Base-by-base conservation (phyloP, 2,113 vertebrate species). In the Naja naja region DNA sequence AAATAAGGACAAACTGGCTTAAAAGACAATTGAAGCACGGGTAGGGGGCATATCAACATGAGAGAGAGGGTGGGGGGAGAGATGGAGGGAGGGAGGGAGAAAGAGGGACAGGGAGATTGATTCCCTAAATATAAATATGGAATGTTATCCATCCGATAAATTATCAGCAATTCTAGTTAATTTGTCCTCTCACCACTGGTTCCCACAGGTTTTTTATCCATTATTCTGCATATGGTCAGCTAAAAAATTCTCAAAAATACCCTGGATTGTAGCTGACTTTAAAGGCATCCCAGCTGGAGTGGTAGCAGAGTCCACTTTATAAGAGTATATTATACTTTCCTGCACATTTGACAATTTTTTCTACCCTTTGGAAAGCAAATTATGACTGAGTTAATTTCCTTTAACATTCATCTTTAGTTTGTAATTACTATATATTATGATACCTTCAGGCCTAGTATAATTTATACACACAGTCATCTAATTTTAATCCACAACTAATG, bases 381-480 rank as follows among this genome's bases (percentile, higher is more conserved):
- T 81, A 27, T 14, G 54, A 55, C 12, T 55, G 34, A 8, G 18
- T 14, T 4, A 53, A 85, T 85, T 43, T 53, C 23, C 16, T 85
- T 14, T 16, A 91, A 54, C 69, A 18, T 91, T 87, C 2, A 5
- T 34, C 27, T 89, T 74, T 0, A 0, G 34, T 92, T 53, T 34
- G 0, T 14, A 34, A 5, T n/a, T 14, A 34, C 16, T 81, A 81
- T 0, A 0, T 34, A 92, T 53, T 34, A 0, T 18, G 34, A 6
- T n/a, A 14, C 22, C 16, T 45, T 93, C 27, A 39, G 74, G 39
- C 1, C 18, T 20, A 56, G 25, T 39, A 45, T 22, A 30, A 4
- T 56, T 5, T 27, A 25, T 56, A 53, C 74, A 20, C 4, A 5
- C 23, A 43, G 49, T 16, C 85, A 87, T 87, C 45, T 52, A 39